These are phyloP conservation scores for Arrhamphus sclerolepis DNA, from an alignment of 2,797 vertebrate species.

Conservation along the genomic window DNA sequence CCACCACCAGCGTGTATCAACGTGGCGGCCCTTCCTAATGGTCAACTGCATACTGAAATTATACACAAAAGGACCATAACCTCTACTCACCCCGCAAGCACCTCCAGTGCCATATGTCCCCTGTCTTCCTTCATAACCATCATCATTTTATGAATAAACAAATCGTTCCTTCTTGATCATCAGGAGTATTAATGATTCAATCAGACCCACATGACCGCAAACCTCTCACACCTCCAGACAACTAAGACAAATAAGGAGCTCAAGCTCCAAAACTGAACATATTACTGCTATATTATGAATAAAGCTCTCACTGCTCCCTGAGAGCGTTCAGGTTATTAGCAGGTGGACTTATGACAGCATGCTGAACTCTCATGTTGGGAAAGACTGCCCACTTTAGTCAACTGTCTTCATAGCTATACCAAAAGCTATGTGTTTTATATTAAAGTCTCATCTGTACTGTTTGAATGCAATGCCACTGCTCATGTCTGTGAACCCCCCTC, in stretches of 20 bases:
- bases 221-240: conserved; percentile 57
- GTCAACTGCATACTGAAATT: conserved; percentile 43
- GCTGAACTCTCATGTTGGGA: conserved; percentile 17
- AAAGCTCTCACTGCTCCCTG: conserved; percentile 30
- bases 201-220: conserved; percentile 49
- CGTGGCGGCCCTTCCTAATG: conserved; percentile 12
- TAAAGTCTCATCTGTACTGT: conserved; percentile 7
- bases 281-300: conserved; percentile 51
- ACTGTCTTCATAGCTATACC: conserved; percentile 25
- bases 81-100: conserved; percentile 9
- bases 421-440: conserved; percentile 4
- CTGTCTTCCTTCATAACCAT: conserved; percentile 17
- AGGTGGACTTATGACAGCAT: conserved; percentile 25
- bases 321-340: conserved; percentile 43
- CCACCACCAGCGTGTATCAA: too few species aligned
- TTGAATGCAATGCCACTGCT: conserved; percentile 9
- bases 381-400: conserved; percentile 6
- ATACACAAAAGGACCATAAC: conserved; percentile 22
- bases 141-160: conserved; percentile 27
- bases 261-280: conserved; percentile 33
- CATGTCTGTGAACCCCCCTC: neutral
- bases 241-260: conserved; percentile 60
- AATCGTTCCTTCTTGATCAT: conserved; percentile 44
- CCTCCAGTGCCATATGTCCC: conserved; percentile 35
- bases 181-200: conserved; percentile 53